These are phyloP conservation scores for Geotrupes spiniger DNA, from an alignment of 2,888 invertebrate species.

Conservation along the genomic window DNA sequence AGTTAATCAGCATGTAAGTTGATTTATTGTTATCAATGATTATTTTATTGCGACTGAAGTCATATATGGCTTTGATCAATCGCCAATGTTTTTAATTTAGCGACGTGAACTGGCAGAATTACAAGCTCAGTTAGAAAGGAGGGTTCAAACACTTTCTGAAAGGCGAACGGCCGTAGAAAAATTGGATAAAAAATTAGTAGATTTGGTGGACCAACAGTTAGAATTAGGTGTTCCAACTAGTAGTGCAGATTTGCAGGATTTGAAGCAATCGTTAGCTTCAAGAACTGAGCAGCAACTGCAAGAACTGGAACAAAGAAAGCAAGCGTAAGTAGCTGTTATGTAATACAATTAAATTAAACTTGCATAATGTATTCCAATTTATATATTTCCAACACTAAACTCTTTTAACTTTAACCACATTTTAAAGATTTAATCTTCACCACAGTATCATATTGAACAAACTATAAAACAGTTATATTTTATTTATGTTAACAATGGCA, in stretches of 20 bases:
- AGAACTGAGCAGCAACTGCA: constrained; percentile 53
- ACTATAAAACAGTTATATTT: too few species aligned
- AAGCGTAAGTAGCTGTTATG: constrained; percentile 44
- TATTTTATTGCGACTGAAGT: constrained; percentile 1
- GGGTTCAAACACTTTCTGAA: constrained; percentile 60
- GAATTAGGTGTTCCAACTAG: constrained; percentile 50
- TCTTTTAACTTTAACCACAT: too few species aligned
- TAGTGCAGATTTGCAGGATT: constrained; percentile 34
- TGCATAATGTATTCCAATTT: too few species aligned
- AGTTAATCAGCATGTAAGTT: constrained; percentile 71
- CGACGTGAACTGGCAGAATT: constrained; percentile 69
- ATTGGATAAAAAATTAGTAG: constrained; percentile 66
- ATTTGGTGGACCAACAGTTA: constrained; percentile 63
- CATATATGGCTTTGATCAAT: neutral
- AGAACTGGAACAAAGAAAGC: constrained; percentile 54
- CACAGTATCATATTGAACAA: too few species aligned
- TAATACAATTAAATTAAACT: too few species aligned
- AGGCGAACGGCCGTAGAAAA: constrained; percentile 66
- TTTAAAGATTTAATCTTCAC: too few species aligned
- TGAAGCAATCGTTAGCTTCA: constrained; percentile 50
- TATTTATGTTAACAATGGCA: too few species aligned
- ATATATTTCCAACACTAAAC: too few species aligned
- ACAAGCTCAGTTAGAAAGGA: constrained; percentile 65
- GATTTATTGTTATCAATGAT: too few species aligned
- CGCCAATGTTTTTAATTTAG: constrained; percentile 48